These are phyloP conservation scores for Tonatia bakeri DNA, from an alignment of 2,113 vertebrate species.

Conservation along the genomic window DNA sequence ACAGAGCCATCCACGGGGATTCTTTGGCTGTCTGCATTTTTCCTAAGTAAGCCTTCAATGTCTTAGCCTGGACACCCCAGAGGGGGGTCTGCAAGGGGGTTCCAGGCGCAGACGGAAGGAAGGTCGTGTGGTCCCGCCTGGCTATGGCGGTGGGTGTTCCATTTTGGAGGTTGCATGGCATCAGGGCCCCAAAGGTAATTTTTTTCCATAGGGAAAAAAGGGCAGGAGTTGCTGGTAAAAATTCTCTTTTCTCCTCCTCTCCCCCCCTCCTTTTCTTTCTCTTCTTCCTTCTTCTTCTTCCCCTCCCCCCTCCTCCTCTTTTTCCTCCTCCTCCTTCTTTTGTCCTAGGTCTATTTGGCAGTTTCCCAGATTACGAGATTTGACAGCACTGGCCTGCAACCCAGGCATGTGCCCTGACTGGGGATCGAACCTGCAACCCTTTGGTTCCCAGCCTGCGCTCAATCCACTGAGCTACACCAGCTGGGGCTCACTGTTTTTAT, in stretches of 20 bases:
- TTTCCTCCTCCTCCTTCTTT: too few species aligned
- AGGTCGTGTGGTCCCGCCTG: neutral
- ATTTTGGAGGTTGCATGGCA: neutral
- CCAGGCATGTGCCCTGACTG: too few species aligned
- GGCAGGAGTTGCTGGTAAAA: neutral
- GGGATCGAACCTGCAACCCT: too few species aligned
- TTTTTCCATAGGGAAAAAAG: neutral
- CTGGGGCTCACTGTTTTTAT: slow-evolving; percentile 77
- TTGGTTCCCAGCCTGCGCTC: too few species aligned
- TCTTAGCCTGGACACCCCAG: neutral
- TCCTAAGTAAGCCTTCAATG: neutral
- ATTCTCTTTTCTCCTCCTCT: neutral
- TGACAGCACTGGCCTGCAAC: too few species aligned
- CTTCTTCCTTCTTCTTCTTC: too few species aligned
- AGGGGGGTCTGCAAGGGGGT: neutral
- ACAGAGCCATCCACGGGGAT: neutral
- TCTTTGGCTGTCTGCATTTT: too few species aligned
- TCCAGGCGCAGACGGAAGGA: neutral
- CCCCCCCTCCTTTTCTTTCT: too few species aligned
- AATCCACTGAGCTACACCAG: too few species aligned
- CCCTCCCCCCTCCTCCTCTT: too few species aligned
- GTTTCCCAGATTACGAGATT: slow-evolving; percentile 64
- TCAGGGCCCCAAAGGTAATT: neutral
- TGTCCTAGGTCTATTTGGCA: too few species aligned
- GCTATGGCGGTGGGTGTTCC: neutral